Evolutionary conservation across 2,113 vertebrate species (phyloP).

Genomic region (Entosphenus tridentatus): DNA sequence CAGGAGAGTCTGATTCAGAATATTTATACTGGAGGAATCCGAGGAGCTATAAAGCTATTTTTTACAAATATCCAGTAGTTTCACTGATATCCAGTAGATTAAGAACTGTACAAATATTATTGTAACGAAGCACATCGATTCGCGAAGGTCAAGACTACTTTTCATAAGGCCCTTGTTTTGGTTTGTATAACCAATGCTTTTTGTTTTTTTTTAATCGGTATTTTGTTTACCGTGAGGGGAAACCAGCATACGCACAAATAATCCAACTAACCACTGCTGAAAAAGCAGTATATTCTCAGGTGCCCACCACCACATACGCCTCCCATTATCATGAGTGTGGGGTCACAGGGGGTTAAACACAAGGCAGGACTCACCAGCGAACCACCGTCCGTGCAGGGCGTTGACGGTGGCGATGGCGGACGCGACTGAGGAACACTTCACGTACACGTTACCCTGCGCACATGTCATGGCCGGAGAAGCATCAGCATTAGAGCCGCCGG

Average conservation of each 20-base stretch:
- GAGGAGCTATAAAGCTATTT: not conserved
- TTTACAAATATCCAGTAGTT: not conserved
- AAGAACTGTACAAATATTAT: not conserved
- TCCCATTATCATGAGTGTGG: not conserved
- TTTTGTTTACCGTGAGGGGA: not conserved
- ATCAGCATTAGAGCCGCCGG: not conserved
- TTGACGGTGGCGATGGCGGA: not conserved
- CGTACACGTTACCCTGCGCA: slow-evolving; percentile 4
- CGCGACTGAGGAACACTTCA: not conserved
- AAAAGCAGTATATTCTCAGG: not conserved
- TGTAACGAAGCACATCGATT: not conserved
- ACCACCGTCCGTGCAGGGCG: slow-evolving; percentile 7
- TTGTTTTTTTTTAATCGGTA: too few relatives aligned
- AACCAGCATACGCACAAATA: not conserved
- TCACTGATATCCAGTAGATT: not conserved
- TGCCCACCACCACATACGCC: not conserved
- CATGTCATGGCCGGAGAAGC: too few relatives aligned
- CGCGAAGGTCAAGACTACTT: not conserved
- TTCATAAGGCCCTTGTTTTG: not conserved
- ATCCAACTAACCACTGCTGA: not conserved
- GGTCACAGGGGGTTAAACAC: not conserved
- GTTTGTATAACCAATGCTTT: not conserved
- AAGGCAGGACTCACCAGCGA: slow-evolving; percentile 7
- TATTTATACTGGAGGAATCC: too few relatives aligned
- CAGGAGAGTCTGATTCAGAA: too few relatives aligned